phyloP scores from a whole-genome alignment of 2,113 vertebrate genomes.

The Phalacrocorax brasilianus region DNA sequence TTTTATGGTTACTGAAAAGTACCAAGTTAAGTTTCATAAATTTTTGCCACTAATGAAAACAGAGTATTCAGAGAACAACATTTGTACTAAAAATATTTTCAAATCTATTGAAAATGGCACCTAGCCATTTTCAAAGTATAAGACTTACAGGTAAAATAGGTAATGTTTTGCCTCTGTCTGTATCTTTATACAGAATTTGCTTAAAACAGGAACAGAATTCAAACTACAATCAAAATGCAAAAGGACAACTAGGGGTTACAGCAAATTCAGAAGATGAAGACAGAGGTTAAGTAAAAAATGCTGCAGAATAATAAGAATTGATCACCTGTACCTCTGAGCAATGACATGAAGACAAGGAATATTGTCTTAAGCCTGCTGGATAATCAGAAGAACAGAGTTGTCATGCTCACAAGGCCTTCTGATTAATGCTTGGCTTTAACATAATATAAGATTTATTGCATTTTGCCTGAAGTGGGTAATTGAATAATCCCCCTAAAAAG shows the following conservation, averaged over 20 bases:
- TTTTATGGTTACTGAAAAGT: not conserved
- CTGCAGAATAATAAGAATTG: slow-evolving; percentile 10
- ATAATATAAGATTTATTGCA: slow-evolving; percentile 41
- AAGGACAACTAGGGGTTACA: not conserved
- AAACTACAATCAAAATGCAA: not conserved
- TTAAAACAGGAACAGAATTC: not conserved
- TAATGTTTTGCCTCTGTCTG: not conserved
- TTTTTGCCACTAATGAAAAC: not conserved
- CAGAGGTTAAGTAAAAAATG: not conserved
- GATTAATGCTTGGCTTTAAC: slow-evolving; percentile 53
- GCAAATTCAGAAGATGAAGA: not conserved
- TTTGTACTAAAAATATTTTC: not conserved
- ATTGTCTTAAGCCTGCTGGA: slow-evolving; percentile 23
- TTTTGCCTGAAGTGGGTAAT: slow-evolving; percentile 51
- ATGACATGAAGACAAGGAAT: not conserved
- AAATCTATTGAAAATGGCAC: not conserved
- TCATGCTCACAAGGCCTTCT: not conserved
- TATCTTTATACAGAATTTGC: not conserved
- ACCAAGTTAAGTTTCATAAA: not conserved
- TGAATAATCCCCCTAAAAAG: slow-evolving; percentile 64
- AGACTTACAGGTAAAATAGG: not conserved
- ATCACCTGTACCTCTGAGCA: not conserved
- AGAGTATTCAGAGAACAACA: not conserved
- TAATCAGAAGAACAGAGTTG: not conserved
- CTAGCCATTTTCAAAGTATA: not conserved